Conservation (phyloP, 2,113 vertebrate species). For the Podiceps cristatus region DNA sequence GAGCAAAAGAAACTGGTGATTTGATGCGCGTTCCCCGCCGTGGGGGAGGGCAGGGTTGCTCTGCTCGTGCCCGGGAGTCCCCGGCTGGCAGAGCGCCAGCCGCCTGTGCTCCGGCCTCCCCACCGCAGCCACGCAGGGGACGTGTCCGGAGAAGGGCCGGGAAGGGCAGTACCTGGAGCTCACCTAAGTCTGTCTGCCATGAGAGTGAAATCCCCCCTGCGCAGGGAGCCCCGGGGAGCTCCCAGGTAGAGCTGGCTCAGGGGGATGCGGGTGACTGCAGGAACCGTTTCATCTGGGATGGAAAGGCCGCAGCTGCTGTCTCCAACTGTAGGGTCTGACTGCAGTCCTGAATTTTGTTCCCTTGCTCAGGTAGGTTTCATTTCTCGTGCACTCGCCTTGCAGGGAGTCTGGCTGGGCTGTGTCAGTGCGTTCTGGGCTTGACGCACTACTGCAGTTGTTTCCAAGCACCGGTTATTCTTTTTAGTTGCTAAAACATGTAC, state of each 20-base stretch:
- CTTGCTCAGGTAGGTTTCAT: neutral
- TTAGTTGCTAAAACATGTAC: neutral
- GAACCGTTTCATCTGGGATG: neutral
- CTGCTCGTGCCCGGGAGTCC: neutral
- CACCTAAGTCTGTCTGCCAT: neutral
- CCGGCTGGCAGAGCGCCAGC: neutral
- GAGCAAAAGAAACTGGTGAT: neutral
- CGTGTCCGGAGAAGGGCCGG: neutral
- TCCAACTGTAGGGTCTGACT: neutral
- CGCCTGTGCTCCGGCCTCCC: neutral
- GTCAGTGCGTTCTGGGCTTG: neutral
- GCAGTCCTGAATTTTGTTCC: neutral
- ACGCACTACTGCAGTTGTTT: neutral
- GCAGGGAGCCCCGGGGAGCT: neutral
- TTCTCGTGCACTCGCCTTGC: neutral
- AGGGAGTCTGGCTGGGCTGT: neutral
- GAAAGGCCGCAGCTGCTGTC: neutral
- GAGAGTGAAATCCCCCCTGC: neutral
- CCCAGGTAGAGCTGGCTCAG: fast-evolving
- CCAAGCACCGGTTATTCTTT: neutral
- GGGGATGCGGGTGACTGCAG: neutral
- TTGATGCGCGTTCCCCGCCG: neutral
- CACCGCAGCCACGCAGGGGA: fast-evolving
- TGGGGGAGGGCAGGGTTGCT: neutral
- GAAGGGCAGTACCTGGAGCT: neutral